phyloP scores from a whole-genome alignment of 2,113 vertebrate genomes.

The Bufo gargarizans region DNA sequence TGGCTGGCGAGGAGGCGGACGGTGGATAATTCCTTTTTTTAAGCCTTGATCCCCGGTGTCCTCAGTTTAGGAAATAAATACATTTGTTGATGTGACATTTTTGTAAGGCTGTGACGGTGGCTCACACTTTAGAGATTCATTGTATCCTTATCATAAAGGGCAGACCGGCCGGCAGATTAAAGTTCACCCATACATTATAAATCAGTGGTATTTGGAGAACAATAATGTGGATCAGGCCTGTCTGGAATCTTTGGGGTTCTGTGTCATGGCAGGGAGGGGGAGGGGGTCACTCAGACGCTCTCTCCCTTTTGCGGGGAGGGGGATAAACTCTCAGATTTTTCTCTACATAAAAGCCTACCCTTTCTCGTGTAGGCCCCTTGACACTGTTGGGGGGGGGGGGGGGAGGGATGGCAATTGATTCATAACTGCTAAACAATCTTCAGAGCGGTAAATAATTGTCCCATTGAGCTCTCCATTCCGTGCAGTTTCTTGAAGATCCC shows the following conservation, averaged over 20 bases:
- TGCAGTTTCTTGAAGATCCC: background rate
- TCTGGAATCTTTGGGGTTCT: slow-evolving; percentile 47
- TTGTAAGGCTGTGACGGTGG: slow-evolving; percentile 44
- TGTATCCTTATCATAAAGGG: slow-evolving; percentile 57
- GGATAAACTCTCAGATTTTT: background rate
- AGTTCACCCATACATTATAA: slow-evolving; percentile 60
- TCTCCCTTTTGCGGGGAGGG: background rate
- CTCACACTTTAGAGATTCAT: slow-evolving; percentile 51
- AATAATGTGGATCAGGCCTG: slow-evolving; percentile 49
- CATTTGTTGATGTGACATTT: slow-evolving; percentile 58
- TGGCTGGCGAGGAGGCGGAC: slow-evolving; percentile 35
- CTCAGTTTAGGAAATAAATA: slow-evolving; percentile 53
- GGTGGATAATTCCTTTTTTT: slow-evolving; percentile 54
- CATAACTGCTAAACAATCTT: slow-evolving; percentile 1
- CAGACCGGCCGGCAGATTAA: slow-evolving; percentile 52
- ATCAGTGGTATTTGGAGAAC: slow-evolving; percentile 57
- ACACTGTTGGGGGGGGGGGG: slow-evolving; percentile 1
- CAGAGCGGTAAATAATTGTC: slow-evolving; percentile 29
- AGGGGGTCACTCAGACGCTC: background rate
- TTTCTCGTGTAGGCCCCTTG: background rate
- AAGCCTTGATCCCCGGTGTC: slow-evolving; percentile 38
- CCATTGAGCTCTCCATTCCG: slow-evolving; percentile 1
- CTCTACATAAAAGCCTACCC: background rate
- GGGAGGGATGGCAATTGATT: slow-evolving; percentile 6
- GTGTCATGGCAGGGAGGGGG: background rate